Percentiles rank a stretch among this genome's conserved stretches.
Conservation (phyloP, 23 tunicate genomes). For the Phallusia fumigata region DNA sequence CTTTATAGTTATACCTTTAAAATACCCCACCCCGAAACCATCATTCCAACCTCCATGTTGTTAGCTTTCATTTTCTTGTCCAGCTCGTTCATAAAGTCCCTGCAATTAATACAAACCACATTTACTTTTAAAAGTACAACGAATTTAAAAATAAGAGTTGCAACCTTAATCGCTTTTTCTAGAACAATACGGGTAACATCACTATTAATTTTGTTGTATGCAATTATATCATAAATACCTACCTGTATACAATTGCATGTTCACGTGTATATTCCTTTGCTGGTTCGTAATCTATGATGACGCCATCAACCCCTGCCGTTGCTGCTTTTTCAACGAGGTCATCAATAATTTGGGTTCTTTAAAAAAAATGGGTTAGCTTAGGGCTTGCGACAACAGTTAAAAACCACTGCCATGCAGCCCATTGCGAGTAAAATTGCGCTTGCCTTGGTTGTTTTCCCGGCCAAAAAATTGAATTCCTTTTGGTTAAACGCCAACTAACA, state of each 20-base stretch:
- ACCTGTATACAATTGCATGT: constrained; percentile 52
- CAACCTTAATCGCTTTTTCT: too few relatives aligned
- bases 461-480: too few relatives aligned
- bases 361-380: background rate
- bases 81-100: constrained; percentile 41
- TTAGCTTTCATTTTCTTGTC: background rate
- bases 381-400: background rate
- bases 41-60: constrained; percentile 39
- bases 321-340: constrained; percentile 32
- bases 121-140: too few relatives aligned
- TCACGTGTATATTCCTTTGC: constrained; percentile 32
- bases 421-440: too few relatives aligned
- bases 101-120: background rate
- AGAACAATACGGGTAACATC: too few relatives aligned
- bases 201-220: too few relatives aligned
- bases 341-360: constrained; percentile 16
- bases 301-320: constrained; percentile 37
- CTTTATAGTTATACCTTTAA: constrained; percentile 75
- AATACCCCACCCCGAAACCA: constrained; percentile 71
- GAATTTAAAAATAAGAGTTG: too few relatives aligned
- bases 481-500: too few relatives aligned
- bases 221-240: too few relatives aligned
- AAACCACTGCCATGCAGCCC: too few relatives aligned
- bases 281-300: constrained; percentile 73
- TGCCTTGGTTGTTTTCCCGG: too few relatives aligned